phyloP scores from a whole-genome alignment of 2,797 vertebrate species.

The Gila robusta region DNA sequence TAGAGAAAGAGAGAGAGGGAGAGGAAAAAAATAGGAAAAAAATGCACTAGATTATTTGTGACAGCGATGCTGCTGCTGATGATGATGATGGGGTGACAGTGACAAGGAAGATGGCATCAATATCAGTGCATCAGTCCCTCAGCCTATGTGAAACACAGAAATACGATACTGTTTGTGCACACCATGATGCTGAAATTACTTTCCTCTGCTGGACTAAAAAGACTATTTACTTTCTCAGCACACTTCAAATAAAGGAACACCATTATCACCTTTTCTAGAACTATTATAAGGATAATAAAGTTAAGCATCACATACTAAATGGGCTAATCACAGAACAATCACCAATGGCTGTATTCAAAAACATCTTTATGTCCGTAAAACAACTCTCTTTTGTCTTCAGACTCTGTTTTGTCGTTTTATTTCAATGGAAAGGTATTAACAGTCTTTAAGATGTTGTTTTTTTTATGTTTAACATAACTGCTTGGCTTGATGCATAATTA shows the following conservation, averaged over 20 bases:
- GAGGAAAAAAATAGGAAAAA: neutral
- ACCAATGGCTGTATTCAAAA: slow-evolving; percentile 25
- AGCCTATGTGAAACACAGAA: slow-evolving; percentile 11
- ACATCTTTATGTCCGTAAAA: slow-evolving; percentile 12
- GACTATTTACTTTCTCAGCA: slow-evolving; percentile 7
- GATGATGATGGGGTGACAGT: slow-evolving; percentile 36
- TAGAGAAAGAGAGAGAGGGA: slow-evolving; percentile 44
- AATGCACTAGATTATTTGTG: slow-evolving; percentile 33
- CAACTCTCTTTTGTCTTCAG: neutral
- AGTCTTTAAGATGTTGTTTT: neutral
- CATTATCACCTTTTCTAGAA: slow-evolving; percentile 20
- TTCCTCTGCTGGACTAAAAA: neutral
- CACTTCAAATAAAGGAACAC: slow-evolving; percentile 9
- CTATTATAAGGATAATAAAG: slow-evolving; percentile 41
- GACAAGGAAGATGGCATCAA: slow-evolving; percentile 18
- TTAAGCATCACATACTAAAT: slow-evolving; percentile 46
- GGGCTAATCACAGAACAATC: slow-evolving; percentile 31
- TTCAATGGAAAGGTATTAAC: neutral
- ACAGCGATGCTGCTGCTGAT: slow-evolving; percentile 3
- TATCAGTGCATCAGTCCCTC: slow-evolving; percentile 19
- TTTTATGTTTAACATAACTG: slow-evolving; percentile 11
- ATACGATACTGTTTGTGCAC: slow-evolving; percentile 8
- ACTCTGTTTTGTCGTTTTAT: slow-evolving; percentile 23
- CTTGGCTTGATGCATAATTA: slow-evolving; percentile 28
- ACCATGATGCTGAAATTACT: slow-evolving; percentile 28